Base-by-base conservation (phyloP, 2,888 invertebrate species). In the Dendrolimus pini region DNA sequence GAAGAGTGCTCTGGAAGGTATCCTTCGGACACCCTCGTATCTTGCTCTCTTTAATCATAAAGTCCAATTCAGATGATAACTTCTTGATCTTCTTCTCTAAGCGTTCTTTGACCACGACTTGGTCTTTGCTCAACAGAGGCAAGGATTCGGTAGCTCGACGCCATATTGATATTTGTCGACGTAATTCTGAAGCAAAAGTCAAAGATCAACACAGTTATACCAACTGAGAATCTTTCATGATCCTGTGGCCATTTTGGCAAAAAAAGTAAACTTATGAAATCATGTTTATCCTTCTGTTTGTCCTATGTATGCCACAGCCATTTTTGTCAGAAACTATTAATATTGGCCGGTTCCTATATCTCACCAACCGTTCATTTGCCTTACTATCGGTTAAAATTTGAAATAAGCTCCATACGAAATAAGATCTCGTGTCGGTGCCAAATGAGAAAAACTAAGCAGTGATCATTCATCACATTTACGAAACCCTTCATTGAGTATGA, bases 161-260 rank as follows among this genome's bases (percentile, higher is more conserved):
- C 97, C 97, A 97, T 62, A 96, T 95, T 53, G 94, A 94, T 14
- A 97, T 96, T 82, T 97, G 97, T 57, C 96, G 94, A 30, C 94
- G 93, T 18, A 97, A 78, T 68, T 97, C 97, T 94, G 89, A 13
- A 62, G 65, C 41, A 56, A 10, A 41, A 0, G n/a, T n/a, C n/a
- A n/a, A n/a, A 30, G 30, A 14, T n/a, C 10, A 1, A 6, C n/a
- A 14, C 7, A 57, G n/a, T 52, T 41, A 9, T 42, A 54, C 18
- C 13, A 53, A 54, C 3, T 12, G 53, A 1, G 7, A 14, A 18
- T 41, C 7, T 0, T 52, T 1, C 12, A 30, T 3, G 30, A 52
- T 30, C 30, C 30, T 6, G 6, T 30, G 6, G 30, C 30, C 30
- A 30, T 30, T 30, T 30, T 30, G 30, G 30, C 18, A 10, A 42